phyloP scores from a whole-genome alignment of 2,113 vertebrate species.

The Papio anubis region DNA sequence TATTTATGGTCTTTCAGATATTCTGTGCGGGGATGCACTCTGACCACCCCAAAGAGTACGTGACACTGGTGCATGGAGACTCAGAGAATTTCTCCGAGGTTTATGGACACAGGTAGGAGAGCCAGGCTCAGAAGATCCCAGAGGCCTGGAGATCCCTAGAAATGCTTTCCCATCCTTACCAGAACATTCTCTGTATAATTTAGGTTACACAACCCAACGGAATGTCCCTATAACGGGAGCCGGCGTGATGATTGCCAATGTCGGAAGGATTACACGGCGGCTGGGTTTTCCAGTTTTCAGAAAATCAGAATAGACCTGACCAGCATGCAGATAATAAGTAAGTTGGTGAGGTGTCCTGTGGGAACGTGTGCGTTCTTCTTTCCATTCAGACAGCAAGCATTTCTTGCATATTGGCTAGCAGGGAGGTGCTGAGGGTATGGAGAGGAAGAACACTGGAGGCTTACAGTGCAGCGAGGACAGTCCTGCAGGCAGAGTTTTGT shows the following conservation, averaged over 20 bases:
- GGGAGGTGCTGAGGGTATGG: accelerated
- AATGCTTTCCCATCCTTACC: slow-evolving; percentile 64
- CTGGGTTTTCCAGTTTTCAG: slow-evolving; percentile 94
- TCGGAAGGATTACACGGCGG: slow-evolving; percentile 93
- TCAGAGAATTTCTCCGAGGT: slow-evolving; percentile 97
- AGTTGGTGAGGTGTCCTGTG: slow-evolving; percentile 79
- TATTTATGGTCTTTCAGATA: slow-evolving; percentile 84
- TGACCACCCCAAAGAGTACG: slow-evolving; percentile 91
- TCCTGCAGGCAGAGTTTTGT: not conserved
- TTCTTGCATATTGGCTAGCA: accelerated
- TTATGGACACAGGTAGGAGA: slow-evolving; percentile 94
- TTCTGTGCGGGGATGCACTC: slow-evolving; percentile 96
- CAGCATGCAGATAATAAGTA: slow-evolving; percentile 96
- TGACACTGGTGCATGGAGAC: slow-evolving; percentile 91
- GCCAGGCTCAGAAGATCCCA: not conserved
- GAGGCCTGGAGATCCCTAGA: not conserved
- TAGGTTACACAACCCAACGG: slow-evolving; percentile 95
- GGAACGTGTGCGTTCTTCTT: accelerated
- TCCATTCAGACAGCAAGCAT: accelerated
- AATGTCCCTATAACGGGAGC: slow-evolving; percentile 94
- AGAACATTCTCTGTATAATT: slow-evolving; percentile 74
- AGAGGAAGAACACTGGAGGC: not conserved
- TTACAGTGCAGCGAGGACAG: accelerated
- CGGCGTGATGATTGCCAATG: slow-evolving; percentile 93
- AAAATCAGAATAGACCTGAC: slow-evolving; percentile 94